A percentile compares a stretch with the other conserved stretches of the same genome.
phyloP scores from a whole-genome alignment of 2,797 vertebrate genomes.

The Loriculus beryllinus region DNA sequence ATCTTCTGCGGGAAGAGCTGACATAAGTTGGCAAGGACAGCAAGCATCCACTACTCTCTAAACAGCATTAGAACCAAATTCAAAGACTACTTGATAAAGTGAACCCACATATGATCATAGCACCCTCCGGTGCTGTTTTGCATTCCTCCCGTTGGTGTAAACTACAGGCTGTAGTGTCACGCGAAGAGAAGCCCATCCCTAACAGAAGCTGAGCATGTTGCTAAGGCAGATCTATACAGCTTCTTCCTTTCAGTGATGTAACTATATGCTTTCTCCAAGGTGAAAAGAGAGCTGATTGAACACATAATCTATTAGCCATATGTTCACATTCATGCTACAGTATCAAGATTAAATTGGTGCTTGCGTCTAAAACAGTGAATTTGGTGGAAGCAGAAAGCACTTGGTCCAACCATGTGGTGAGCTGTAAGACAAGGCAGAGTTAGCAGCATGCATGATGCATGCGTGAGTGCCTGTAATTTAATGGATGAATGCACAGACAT shows the following conservation, averaged over 20 bases:
- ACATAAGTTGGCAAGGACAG: constrained; percentile 40
- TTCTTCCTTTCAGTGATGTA: not conserved
- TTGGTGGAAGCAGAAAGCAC: not conserved
- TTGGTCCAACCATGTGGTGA: rapidly evolving
- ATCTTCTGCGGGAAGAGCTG: constrained; percentile 21
- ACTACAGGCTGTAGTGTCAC: not conserved
- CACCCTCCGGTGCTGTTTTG: not conserved
- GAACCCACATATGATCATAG: not conserved
- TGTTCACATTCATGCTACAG: not conserved
- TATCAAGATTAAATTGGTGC: not conserved
- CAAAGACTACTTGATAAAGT: not conserved
- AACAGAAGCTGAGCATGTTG: not conserved
- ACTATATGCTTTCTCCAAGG: not conserved
- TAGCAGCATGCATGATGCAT: not conserved
- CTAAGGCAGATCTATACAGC: not conserved
- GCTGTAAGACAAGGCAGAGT: not conserved
- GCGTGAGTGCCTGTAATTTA: not conserved
- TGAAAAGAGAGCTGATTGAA: not conserved
- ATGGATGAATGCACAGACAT: not conserved
- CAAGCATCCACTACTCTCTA: not conserved
- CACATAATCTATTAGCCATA: not conserved
- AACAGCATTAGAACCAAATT: not conserved
- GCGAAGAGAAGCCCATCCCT: not conserved
- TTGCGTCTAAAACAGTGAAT: not conserved
- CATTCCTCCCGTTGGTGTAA: not conserved